A percentile compares a stretch with the other conserved stretches of the same genome.
Conservation (phyloP, 2,888 invertebrate species). For the Microchrysa polita region DNA sequence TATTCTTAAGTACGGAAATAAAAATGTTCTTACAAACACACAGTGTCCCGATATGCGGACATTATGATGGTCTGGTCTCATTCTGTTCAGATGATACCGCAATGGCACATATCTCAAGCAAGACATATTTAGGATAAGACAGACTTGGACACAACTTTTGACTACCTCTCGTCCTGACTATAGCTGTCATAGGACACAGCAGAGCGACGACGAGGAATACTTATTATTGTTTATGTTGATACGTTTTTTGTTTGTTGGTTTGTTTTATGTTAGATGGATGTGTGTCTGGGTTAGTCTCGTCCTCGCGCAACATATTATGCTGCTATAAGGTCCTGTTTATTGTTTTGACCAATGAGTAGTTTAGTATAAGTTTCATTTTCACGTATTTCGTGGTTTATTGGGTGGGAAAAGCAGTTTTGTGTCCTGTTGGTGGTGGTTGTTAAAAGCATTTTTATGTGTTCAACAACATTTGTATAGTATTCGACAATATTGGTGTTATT, state of each 20-base stretch:
- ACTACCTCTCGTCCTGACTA: not conserved
- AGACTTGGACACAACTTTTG: slow-evolving; percentile 14
- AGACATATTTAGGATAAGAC: not conserved
- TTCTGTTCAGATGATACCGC: no score
- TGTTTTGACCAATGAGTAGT: slow-evolving; percentile 3
- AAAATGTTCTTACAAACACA: slow-evolving; percentile 24
- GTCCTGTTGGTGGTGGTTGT: not conserved
- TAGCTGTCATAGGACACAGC: not conserved
- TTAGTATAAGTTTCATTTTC: slow-evolving; percentile 37
- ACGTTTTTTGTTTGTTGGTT: slow-evolving; percentile 17
- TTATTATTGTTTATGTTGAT: slow-evolving; percentile 36
- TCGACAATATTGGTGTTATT: no score
- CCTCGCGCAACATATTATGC: no score
- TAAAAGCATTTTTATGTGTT: not conserved
- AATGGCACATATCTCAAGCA: no score
- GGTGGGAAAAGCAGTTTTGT: slow-evolving; percentile 4
- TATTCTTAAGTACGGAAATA: slow-evolving; percentile 26
- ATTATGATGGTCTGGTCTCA: no score
- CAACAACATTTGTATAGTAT: not conserved
- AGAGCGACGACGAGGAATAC: not conserved
- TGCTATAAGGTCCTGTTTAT: no score
- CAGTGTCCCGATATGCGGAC: no score
- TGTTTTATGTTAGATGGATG: slow-evolving; percentile 4
- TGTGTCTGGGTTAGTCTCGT: no score
- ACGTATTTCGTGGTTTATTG: slow-evolving; percentile 29